Percentiles rank a stretch among this genome's conserved stretches.
Evolutionary conservation across 2,113 vertebrate genomes (phyloP).

Genomic region (Sarotherodon lohbergeri): DNA sequence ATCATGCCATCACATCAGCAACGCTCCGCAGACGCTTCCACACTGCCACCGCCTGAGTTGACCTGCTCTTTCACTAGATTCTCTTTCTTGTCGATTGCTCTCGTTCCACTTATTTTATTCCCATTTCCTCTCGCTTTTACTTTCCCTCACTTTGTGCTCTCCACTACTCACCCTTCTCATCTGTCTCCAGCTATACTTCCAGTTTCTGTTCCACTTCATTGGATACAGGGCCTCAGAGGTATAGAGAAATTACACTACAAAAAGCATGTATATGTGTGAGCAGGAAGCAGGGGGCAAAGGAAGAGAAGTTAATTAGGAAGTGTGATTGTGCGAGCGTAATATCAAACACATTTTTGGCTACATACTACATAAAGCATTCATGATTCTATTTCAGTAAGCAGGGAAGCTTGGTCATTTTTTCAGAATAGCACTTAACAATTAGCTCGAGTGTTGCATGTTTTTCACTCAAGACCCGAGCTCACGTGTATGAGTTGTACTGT

Average conservation of each 20-base stretch:
- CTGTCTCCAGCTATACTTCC: slow-evolving; percentile 16
- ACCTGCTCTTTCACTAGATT: slow-evolving; percentile 26
- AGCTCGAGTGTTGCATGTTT: not conserved
- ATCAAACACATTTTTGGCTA: slow-evolving; percentile 15
- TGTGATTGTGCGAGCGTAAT: slow-evolving; percentile 15
- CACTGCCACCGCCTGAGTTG: not conserved
- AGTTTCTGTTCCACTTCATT: slow-evolving; percentile 31
- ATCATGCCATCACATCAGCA: slow-evolving; percentile 54
- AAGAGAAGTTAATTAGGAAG: slow-evolving; percentile 32
- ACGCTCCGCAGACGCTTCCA: slow-evolving; percentile 32
- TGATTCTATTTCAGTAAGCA: not conserved
- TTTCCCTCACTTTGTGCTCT: not conserved
- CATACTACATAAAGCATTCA: not conserved
- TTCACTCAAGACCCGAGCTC: fast-evolving
- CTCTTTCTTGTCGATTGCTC: slow-evolving; percentile 34
- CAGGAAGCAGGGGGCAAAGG: not conserved
- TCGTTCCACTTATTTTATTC: slow-evolving; percentile 44
- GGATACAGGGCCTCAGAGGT: slow-evolving; percentile 37
- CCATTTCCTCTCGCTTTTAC: slow-evolving; percentile 22
- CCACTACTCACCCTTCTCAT: slow-evolving; percentile 6
- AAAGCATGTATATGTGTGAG: not conserved
- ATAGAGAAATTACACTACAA: slow-evolving; percentile 29
- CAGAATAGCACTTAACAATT: not conserved
- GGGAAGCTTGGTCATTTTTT: not conserved
- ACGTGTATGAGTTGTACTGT: not conserved